Conservation (phyloP, 2,888 invertebrate species). For the Pachycephus smyrnensis region DNA sequence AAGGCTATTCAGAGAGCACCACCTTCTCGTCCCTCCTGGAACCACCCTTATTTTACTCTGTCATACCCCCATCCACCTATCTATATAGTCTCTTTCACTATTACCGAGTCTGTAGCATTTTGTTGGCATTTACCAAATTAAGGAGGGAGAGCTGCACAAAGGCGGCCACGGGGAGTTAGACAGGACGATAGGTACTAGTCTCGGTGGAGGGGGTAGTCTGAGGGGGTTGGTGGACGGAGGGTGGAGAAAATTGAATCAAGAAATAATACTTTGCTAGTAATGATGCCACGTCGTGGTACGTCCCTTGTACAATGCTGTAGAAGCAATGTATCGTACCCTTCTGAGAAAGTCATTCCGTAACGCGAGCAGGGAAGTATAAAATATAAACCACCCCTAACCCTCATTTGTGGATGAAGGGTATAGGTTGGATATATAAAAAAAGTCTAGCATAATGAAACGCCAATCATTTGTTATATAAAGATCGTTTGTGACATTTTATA, state of each 20-base stretch:
- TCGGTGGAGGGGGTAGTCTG: background rate
- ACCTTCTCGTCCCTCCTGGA: conserved; percentile 32
- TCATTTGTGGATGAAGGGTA: too few species aligned
- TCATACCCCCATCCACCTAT: too few species aligned
- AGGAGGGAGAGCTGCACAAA: conserved; percentile 39
- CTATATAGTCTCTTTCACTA: conserved; percentile 19
- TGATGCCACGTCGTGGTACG: conserved; percentile 40
- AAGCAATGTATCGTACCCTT: background rate
- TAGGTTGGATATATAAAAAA: too few species aligned
- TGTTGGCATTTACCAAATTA: conserved; percentile 63
- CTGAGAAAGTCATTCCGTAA: too few species aligned
- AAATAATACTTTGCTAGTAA: conserved; percentile 57
- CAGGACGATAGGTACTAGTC: conserved; percentile 8
- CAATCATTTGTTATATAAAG: too few species aligned
- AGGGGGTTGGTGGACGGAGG: background rate
- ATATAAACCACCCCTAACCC: too few species aligned
- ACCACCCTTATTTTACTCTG: background rate
- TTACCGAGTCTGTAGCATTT: conserved; percentile 50
- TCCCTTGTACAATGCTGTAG: background rate
- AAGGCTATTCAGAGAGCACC: conserved; percentile 27
- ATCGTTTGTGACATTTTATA: too few species aligned
- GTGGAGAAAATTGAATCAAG: conserved; percentile 50
- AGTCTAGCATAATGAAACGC: too few species aligned
- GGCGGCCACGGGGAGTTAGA: conserved; percentile 18
- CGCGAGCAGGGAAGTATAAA: too few species aligned